A percentile compares a stretch with the other conserved stretches of the same genome.
Evolutionary conservation across 2,113 vertebrate genomes (phyloP).

Genomic region (Silurus meridionalis): DNA sequence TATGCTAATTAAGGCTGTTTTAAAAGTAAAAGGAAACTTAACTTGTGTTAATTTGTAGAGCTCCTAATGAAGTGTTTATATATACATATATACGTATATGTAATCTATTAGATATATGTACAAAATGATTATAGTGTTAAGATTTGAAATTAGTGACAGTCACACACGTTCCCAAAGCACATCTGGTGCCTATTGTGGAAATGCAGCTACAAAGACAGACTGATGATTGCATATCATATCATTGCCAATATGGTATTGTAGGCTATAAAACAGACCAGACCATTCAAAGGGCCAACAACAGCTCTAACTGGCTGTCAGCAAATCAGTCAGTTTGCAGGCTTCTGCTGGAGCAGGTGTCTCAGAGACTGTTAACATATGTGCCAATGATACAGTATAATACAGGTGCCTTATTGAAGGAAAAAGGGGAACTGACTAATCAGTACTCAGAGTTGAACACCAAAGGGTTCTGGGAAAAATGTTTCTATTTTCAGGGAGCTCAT

Average conservation of each 20-base stretch:
- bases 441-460: neutral
- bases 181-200: neutral
- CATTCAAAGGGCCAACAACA: neutral
- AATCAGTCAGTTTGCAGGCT: neutral
- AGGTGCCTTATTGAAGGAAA: neutral
- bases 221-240: neutral
- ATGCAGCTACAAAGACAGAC: neutral
- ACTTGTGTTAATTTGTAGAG: no score
- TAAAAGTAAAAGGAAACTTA: no score
- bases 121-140: neutral
- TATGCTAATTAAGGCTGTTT: no score
- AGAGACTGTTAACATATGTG: neutral
- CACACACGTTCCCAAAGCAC: neutral
- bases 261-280: neutral
- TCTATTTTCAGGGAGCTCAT: neutral
- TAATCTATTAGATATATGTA: neutral
- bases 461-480: neutral
- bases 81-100: no score
- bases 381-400: neutral
- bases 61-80: no score
- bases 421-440: neutral
- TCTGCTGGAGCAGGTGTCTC: neutral
- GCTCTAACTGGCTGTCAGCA: neutral
- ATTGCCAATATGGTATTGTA: neutral
- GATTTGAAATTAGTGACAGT: neutral